Conservation (phyloP, 2,113 vertebrate genomes). For the Istiophorus platypterus region DNA sequence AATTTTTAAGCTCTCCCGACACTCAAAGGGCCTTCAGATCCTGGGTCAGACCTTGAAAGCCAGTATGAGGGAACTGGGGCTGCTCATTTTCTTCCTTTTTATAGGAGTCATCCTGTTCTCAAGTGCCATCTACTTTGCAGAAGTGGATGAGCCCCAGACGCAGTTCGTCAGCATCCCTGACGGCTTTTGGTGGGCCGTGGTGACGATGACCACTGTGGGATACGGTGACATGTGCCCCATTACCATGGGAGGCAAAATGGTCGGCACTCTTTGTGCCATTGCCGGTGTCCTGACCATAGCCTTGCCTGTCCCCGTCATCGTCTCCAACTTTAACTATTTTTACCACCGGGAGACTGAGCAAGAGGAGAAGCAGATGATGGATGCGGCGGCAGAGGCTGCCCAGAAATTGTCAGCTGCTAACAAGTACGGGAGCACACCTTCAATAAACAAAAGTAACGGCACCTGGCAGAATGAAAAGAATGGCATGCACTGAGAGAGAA, state of each 20-base stretch:
- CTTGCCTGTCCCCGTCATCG: constrained; percentile 96
- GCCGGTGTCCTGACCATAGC: constrained; percentile 97
- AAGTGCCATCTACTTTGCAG: constrained; percentile 96
- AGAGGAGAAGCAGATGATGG: constrained; percentile 90
- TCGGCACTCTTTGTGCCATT: constrained; percentile 96
- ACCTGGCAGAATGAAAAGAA: constrained; percentile 88
- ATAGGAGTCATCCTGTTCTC: constrained; percentile 99
- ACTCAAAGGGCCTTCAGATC: constrained; percentile 95
- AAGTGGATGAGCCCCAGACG: constrained; percentile 95
- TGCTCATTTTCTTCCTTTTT: constrained; percentile 99
- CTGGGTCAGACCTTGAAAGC: constrained; percentile 93
- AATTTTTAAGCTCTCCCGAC: constrained; percentile 96
- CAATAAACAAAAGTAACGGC: constrained; percentile 90
- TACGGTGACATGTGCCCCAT: constrained; percentile 98
- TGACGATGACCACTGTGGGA: constrained; percentile 98
- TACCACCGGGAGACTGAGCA: constrained; percentile 97
- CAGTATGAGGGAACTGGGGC: constrained; percentile 91
- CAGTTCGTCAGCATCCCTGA: constrained; percentile 98
- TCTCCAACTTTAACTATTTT: constrained; percentile 99
- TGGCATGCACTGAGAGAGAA: constrained; percentile 74
- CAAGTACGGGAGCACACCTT: constrained; percentile 87
- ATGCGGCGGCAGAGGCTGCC: constrained; percentile 85
- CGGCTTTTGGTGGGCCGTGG: constrained; percentile 99
- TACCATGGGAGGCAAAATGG: constrained; percentile 95
- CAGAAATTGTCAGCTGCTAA: constrained; percentile 82